Conservation (phyloP, 2,888 invertebrate species). For the Hybos culiciformis region DNA sequence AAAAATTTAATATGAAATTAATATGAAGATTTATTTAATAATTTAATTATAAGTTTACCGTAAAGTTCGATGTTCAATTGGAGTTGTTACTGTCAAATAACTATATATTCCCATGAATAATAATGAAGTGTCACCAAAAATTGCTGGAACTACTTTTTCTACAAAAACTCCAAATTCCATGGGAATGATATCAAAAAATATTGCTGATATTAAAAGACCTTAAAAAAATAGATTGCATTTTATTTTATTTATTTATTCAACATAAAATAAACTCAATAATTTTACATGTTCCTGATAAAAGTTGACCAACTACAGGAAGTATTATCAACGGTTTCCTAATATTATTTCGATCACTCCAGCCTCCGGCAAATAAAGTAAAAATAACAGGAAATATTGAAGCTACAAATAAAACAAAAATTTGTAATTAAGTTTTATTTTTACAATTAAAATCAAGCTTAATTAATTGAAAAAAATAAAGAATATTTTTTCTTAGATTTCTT, state of each 20-base stretch:
- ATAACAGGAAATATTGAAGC: slow-evolving; percentile 33
- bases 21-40: too few relatives aligned
- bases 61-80: slow-evolving; percentile 32
- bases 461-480: neutral
- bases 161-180: slow-evolving; percentile 33
- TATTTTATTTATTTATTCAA: neutral
- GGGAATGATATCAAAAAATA: slow-evolving; percentile 30
- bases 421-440: neutral
- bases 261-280: neutral
- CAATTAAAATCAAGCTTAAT: neutral
- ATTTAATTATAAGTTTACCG: slow-evolving; percentile 16
- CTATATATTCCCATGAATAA: slow-evolving; percentile 34
- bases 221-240: slow-evolving; percentile 1
- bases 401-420: slow-evolving; percentile 14
- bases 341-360: slow-evolving; percentile 34
- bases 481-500: neutral
- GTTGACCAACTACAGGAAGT: slow-evolving; percentile 31
- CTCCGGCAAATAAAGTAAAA: slow-evolving; percentile 33
- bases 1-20: too few relatives aligned
- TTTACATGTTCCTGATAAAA: neutral
- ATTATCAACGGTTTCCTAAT: slow-evolving; percentile 34
- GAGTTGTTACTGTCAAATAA: slow-evolving; percentile 32
- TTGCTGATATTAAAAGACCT: slow-evolving; percentile 31
- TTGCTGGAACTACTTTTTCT: slow-evolving; percentile 30
- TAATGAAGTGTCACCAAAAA: slow-evolving; percentile 32